Conservation (phyloP, 35 echinoderm and acorn worm genomes). For the Ptychodera flava region DNA sequence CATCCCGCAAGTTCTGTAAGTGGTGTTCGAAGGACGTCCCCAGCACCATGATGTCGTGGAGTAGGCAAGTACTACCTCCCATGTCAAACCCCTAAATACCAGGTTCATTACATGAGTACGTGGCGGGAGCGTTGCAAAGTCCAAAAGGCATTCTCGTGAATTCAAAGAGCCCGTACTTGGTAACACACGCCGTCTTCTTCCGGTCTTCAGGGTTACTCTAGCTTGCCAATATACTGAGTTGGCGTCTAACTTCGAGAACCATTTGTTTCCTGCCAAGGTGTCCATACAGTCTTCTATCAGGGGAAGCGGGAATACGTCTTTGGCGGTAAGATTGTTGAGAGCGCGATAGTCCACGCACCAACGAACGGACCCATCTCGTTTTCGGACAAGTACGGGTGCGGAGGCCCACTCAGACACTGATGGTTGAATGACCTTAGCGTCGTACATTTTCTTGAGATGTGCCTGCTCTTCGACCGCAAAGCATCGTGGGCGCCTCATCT, state of each 20-base stretch:
- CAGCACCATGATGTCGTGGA: neutral
- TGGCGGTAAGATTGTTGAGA: neutral
- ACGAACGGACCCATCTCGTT: neutral
- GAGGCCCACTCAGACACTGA: too few species aligned
- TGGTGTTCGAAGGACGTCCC: neutral
- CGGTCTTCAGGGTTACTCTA: neutral
- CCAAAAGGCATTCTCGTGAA: neutral
- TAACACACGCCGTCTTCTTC: neutral
- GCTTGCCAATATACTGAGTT: neutral
- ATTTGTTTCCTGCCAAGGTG: constrained; percentile 18
- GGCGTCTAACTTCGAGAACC: neutral
- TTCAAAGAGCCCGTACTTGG: neutral
- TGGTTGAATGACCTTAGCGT: neutral
- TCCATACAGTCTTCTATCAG: constrained; percentile 14
- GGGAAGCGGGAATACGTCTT: neutral
- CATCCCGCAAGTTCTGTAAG: neutral
- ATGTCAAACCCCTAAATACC: neutral
- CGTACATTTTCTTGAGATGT: neutral
- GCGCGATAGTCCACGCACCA: neutral
- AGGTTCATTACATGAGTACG: neutral
- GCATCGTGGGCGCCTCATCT: neutral
- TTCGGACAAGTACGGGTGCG: neutral
- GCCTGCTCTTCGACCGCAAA: neutral
- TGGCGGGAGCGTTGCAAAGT: neutral
- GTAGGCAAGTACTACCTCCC: neutral